Conservation (phyloP, 2,888 invertebrate species). For the Flexamia atlantica region DNA sequence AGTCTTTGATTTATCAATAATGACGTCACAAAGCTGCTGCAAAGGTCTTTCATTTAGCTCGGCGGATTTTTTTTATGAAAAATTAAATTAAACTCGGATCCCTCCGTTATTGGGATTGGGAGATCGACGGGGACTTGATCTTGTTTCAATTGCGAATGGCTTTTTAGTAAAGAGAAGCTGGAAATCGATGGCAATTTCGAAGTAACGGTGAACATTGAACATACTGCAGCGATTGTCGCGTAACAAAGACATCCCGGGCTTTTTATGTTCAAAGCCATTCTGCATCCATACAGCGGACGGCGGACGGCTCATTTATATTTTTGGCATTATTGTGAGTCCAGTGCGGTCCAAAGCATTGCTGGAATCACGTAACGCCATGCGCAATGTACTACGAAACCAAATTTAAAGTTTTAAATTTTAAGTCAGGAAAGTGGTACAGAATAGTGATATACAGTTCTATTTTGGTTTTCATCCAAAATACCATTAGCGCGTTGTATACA, state of each 20-base stretch:
- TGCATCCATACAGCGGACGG: background rate
- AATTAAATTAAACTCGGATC: slow-evolving; percentile 30
- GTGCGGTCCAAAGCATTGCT: too few relatives aligned
- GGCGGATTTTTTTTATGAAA: background rate
- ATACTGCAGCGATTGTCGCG: background rate
- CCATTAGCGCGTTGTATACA: too few relatives aligned
- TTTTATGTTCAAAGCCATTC: slow-evolving; percentile 38
- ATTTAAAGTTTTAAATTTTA: too few relatives aligned
- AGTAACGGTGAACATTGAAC: slow-evolving; percentile 5
- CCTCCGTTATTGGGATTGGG: slow-evolving; percentile 21
- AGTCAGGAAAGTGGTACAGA: too few relatives aligned
- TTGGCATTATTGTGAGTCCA: too few relatives aligned
- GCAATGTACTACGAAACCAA: too few relatives aligned
- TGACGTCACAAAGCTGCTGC: slow-evolving; percentile 33
- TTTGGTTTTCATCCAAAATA: too few relatives aligned
- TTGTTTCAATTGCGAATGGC: slow-evolving; percentile 43
- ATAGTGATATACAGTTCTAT: too few relatives aligned
- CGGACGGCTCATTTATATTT: too few relatives aligned
- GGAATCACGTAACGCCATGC: too few relatives aligned
- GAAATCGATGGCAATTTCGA: slow-evolving; percentile 34
- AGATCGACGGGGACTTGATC: slow-evolving; percentile 24
- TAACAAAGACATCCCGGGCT: slow-evolving; percentile 9
- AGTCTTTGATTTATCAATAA: slow-evolving; percentile 19
- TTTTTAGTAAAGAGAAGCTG: slow-evolving; percentile 31
- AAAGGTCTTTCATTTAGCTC: slow-evolving; percentile 11